Percentiles rank a stretch among this genome's conserved stretches.
Evolutionary conservation across 2,113 vertebrate genomes (phyloP).

Genomic region (Anser cygnoides): DNA sequence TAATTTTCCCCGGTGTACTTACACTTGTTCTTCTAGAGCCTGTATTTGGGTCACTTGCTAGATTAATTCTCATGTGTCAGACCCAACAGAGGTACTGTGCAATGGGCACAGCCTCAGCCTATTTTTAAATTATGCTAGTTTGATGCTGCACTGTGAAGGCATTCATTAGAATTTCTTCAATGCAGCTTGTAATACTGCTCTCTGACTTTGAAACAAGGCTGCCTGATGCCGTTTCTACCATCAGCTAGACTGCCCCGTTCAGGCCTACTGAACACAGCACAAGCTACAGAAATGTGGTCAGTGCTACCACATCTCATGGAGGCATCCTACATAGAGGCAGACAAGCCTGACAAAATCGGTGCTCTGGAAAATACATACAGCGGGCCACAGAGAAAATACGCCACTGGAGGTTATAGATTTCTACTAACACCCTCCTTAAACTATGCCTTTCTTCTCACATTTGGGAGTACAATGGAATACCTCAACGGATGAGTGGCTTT

Average conservation of each 20-base stretch:
- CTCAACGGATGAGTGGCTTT: background rate
- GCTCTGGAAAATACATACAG: background rate
- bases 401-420: slow-evolving; percentile 8
- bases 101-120: background rate
- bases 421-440: background rate
- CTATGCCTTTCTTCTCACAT: background rate
- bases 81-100: slow-evolving; percentile 38
- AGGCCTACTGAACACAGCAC: background rate
- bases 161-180: background rate
- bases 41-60: slow-evolving; percentile 76
- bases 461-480: background rate
- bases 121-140: slow-evolving; percentile 27
- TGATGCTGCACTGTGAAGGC: slow-evolving; percentile 1
- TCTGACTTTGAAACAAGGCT: background rate
- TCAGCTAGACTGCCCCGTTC: background rate
- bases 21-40: slow-evolving; percentile 53
- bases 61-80: slow-evolving; percentile 70
- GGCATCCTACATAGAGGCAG: background rate
- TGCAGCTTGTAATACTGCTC: background rate
- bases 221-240: background rate
- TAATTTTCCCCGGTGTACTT: slow-evolving; percentile 66
- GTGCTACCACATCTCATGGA: background rate
- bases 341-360: background rate
- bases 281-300: background rate
- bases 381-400: background rate